phyloP scores from a whole-genome alignment of 2,797 vertebrate genomes.

The Lacerta viridis region DNA sequence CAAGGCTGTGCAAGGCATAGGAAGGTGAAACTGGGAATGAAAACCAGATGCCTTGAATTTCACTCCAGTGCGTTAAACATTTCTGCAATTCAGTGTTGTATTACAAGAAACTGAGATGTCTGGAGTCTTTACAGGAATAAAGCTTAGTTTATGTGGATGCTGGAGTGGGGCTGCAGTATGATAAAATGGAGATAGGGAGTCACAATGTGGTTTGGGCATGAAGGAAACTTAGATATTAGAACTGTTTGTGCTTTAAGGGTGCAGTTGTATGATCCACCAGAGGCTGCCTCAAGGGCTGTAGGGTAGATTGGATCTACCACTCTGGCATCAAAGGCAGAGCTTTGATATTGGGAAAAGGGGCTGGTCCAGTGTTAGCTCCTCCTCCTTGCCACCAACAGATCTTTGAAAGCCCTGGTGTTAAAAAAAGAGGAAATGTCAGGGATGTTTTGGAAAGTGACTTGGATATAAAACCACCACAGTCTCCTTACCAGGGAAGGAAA shows the following conservation, averaged over 20 bases:
- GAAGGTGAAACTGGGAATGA: slow-evolving; percentile 55
- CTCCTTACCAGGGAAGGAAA: no score
- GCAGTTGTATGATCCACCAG: no score
- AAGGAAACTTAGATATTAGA: not conserved
- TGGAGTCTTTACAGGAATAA: not conserved
- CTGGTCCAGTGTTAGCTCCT: not conserved
- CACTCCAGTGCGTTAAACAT: slow-evolving; percentile 18
- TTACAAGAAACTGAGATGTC: not conserved
- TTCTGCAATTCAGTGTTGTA: not conserved
- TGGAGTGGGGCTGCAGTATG: not conserved
- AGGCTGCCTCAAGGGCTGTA: not conserved
- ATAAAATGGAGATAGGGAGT: not conserved
- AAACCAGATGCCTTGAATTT: slow-evolving; percentile 44
- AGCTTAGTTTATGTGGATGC: not conserved
- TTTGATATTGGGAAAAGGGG: no score
- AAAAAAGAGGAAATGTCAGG: no score
- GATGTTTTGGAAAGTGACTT: no score
- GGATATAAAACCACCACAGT: no score
- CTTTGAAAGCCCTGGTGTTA: no score
- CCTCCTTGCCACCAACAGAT: no score
- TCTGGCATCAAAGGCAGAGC: no score
- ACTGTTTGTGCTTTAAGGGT: not conserved
- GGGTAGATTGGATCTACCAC: not conserved
- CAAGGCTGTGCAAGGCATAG: slow-evolving; percentile 37
- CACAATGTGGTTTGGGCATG: not conserved